Percentiles rank a stretch among this genome's conserved stretches.
Conservation (phyloP, 2,888 invertebrate species). For the Aricia artaxerxes region DNA sequence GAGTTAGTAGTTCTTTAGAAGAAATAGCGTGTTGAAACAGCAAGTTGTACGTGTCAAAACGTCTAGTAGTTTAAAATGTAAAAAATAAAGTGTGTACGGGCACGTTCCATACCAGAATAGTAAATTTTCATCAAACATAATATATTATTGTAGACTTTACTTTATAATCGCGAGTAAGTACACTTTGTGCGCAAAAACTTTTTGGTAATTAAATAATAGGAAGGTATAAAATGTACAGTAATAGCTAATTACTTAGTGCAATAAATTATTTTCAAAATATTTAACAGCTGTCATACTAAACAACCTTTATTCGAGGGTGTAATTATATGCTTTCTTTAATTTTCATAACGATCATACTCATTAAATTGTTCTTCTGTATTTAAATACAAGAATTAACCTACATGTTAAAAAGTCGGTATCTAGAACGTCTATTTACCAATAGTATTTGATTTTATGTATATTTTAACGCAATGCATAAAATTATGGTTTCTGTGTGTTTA, state of each 20-base stretch:
- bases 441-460: too few relatives aligned
- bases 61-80: background rate
- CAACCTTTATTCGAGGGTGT: background rate
- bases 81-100: background rate
- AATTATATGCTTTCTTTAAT: background rate
- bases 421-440: too few relatives aligned
- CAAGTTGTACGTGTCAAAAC: conserved; percentile 1
- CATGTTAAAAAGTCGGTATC: too few relatives aligned
- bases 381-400: too few relatives aligned
- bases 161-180: background rate
- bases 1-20: background rate
- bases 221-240: background rate
- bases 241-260: background rate
- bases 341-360: too few relatives aligned
- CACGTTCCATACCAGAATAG: background rate
- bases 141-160: background rate
- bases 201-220: background rate
- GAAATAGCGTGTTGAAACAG: background rate
- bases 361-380: too few relatives aligned
- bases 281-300: background rate
- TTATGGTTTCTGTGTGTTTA: too few relatives aligned
- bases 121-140: background rate
- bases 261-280: too few relatives aligned
- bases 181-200: background rate
- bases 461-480: too few relatives aligned